Evolutionary conservation across 64 coral and sea anemone genomes (phyloP), one percentile per base, ranked within the genome.

Genomic region (Montipora cactus): DNA sequence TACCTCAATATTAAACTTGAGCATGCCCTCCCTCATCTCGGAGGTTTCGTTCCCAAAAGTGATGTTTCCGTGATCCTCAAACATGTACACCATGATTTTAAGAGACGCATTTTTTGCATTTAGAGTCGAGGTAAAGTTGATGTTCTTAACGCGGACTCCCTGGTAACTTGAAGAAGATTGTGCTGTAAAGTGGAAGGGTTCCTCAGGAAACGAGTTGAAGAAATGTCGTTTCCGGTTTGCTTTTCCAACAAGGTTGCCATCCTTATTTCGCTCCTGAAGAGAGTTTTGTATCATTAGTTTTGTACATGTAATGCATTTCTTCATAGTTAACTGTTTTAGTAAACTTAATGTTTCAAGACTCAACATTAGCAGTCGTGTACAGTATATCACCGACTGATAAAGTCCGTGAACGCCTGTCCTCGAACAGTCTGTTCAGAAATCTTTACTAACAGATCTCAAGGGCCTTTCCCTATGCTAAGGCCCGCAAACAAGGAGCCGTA

Each of bases 1-100:
- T 71, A 86, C 82, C 82, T 86, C 62, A 21, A 86, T 86, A 28
- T 86, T 86, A 51, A 86, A 86, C 82, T 86, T 86, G 16, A 86
- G 82, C 82, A 86, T 86, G 6, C 82, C 82, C 59, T 86, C 68
- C 14, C 82, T 70, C 82, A 86, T 86, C 45, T 72, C 82, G 8
- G 82, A 50, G 8, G 82, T 86, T 28, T 86, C 82, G 18, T 86
- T 86, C 3, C 82, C 82, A 21, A 86, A 86, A 44, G 82, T 86
- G 45, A 71, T 86, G 64, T 86, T 86, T 22, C 82, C 82, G 19
- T 15, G 47, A 2, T 52, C 82, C 10, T 86, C 18, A 86, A 86
- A 86, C 82, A 86, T 86, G 66, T 86, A 86, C 7, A 59, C 82
- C 64, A 86, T 71, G 19, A 86, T 66, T 7, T 18, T 86, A 1